Base-by-base conservation (phyloP, 2,888 invertebrate genomes). In the Ophion ventricosus region DNA sequence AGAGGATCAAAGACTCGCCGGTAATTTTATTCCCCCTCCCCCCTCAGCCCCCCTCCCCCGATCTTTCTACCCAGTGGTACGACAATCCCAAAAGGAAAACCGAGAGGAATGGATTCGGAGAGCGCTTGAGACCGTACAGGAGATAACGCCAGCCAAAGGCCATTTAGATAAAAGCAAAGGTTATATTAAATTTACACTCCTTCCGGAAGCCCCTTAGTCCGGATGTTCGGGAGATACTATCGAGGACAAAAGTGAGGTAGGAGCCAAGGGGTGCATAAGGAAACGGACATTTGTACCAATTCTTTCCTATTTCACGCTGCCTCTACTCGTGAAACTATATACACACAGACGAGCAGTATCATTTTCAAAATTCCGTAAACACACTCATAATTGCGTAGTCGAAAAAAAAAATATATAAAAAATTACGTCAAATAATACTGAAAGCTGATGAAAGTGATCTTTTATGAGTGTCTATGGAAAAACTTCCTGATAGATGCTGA, bases 91-190 rank as follows among this genome's bases (percentile, higher is more conserved):
- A 79, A 54, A 56, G n/a, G 70, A 43, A 43, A 17, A 72, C 70
- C 70, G 72, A 64, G 70, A 64, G 64, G 63, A 76, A 66, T 69
- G 61, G 61, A 72, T 57, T 5, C 43, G 43, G 43, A 35, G 69
- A 56, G 29, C 40, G 61, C 20, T 56, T 23, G 64, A 23, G 23
- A 64, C 56, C 40, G 72, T 56, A 17, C 35, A 17, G 26, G 67
- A 75, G 72, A 87, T 87, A 87, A 77, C 79, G 56, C 56, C 63
- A 78, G 73, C 82, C 84, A 79, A 76, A 84, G 87, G 87, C 88
- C 90, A 91, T 91, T 92, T 90, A 91, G 91, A 91, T 92, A 92
- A 91, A 90, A 89, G 87, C 85, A 85, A 86, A 70, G 87, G 88
- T 90, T 91, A 91, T 89, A 90, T 91, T 90, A 90, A 89, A 91